Percentiles rank a stretch among this genome's conserved stretches.
Evolutionary conservation across 2,113 vertebrate species (phyloP).

Genomic region (Zingel zingel): DNA sequence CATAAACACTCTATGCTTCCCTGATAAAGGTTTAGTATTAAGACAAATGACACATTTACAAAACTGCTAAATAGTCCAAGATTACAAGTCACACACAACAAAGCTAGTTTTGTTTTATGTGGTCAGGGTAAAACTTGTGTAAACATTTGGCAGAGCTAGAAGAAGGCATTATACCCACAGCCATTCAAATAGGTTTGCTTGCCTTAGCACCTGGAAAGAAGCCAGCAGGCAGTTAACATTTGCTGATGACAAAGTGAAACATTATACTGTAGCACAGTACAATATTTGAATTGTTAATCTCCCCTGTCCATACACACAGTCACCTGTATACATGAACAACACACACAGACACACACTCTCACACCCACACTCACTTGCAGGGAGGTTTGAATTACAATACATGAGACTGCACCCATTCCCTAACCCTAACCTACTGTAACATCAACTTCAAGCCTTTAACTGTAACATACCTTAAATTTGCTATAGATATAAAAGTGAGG

Average conservation of each 20-base stretch:
- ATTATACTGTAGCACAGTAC: constrained; percentile 57
- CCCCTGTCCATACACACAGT: constrained; percentile 36
- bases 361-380: constrained; percentile 15
- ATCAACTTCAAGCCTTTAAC: background rate
- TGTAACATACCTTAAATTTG: background rate
- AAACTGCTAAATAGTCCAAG: background rate
- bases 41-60: constrained; percentile 15
- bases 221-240: constrained; percentile 73
- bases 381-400: constrained; percentile 35
- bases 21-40: constrained; percentile 10
- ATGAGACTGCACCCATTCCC: constrained; percentile 8
- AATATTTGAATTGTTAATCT: constrained; percentile 77
- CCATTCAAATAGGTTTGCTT: constrained; percentile 63
- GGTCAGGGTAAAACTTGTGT: constrained; percentile 58
- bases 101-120: constrained; percentile 23
- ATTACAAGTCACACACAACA: constrained; percentile 20
- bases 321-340: constrained; percentile 41
- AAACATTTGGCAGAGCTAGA: constrained; percentile 56
- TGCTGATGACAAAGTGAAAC: constrained; percentile 80
- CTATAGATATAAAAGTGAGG: background rate
- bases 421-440: background rate
- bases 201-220: constrained; percentile 62
- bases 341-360: constrained; percentile 19
- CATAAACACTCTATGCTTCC: constrained; percentile 16
- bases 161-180: constrained; percentile 40